A percentile compares a stretch with the other conserved stretches of the same genome.
phyloP scores from a whole-genome alignment of 2,797 vertebrate genomes.

The Spondyliosoma cantharus region DNA sequence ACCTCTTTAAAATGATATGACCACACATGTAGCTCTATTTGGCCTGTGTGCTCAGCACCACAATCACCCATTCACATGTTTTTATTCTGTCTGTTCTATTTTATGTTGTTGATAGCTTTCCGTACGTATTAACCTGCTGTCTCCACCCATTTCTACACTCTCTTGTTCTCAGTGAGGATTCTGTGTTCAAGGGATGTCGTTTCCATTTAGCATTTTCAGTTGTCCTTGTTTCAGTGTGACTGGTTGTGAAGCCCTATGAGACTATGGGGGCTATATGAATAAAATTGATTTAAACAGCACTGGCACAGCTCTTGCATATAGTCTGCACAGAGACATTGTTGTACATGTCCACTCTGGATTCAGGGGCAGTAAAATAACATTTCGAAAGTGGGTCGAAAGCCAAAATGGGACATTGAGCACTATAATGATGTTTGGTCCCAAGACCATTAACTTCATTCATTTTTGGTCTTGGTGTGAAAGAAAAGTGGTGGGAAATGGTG shows the following conservation, averaged over 20 bases:
- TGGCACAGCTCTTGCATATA: background rate
- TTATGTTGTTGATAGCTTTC: background rate
- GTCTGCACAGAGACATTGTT: background rate
- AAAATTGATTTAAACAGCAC: conserved; percentile 13
- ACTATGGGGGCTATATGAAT: background rate
- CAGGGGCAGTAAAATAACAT: background rate
- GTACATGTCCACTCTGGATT: background rate
- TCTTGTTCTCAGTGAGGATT: background rate
- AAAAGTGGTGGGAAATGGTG: background rate
- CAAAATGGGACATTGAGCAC: background rate
- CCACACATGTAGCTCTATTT: background rate
- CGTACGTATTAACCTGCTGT: background rate
- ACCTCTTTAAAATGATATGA: background rate
- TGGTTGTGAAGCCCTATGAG: conserved; percentile 7
- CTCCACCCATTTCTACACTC: background rate
- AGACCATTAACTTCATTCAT: conserved; percentile 1
- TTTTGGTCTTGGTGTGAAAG: conserved; percentile 29
- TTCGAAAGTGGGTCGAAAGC: background rate
- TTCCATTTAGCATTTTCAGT: conserved; percentile 16
- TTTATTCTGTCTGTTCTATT: background rate
- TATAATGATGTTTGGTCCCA: conserved; percentile 18
- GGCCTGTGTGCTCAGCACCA: background rate
- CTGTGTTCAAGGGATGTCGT: conserved; percentile 14
- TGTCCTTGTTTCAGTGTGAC: conserved; percentile 10
- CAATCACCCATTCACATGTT: background rate